phyloP scores from a whole-genome alignment of 2,113 vertebrate species.

The Clarias gariepinus region DNA sequence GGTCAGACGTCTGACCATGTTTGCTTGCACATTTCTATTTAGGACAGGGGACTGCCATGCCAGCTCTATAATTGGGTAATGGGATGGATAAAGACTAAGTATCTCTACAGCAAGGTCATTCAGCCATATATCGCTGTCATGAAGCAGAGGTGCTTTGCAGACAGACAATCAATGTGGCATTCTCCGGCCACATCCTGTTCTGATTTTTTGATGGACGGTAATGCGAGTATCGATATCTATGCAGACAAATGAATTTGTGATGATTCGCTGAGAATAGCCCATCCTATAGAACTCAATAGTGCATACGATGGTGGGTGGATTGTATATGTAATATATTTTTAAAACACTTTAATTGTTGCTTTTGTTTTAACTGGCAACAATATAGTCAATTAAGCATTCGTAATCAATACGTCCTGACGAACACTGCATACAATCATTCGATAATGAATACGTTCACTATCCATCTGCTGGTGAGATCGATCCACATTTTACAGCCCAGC shows the following conservation, averaged over 20 bases:
- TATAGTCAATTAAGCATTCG: conserved; percentile 10
- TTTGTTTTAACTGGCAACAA: conserved; percentile 9
- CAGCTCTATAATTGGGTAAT: conserved; percentile 56
- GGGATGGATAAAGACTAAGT: conserved; percentile 54
- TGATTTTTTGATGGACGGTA: conserved; percentile 39
- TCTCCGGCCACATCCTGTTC: conserved; percentile 26
- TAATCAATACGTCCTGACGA: conserved; percentile 39
- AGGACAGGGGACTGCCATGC: conserved; percentile 47
- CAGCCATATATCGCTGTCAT: conserved; percentile 42
- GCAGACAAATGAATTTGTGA: conserved; percentile 37
- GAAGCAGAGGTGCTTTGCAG: conserved; percentile 32
- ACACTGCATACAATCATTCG: conserved; percentile 17
- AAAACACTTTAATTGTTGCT: background rate
- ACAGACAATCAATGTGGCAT: conserved; percentile 43
- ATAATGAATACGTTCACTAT: conserved; percentile 37
- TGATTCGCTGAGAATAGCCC: conserved; percentile 20
- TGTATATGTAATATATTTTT: conserved; percentile 2
- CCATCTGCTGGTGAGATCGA: conserved; percentile 22
- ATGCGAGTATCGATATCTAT: conserved; percentile 41
- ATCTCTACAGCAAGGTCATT: conserved; percentile 50
- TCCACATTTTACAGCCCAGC: conserved; percentile 52
- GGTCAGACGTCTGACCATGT: conserved; percentile 38
- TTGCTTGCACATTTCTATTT: conserved; percentile 40
- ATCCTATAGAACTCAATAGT: background rate
- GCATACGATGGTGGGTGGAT: background rate